A percentile compares a stretch with the other conserved stretches of the same genome.
Conservation (phyloP, 2,888 invertebrate genomes). For the Leptopilina drosophilae region DNA sequence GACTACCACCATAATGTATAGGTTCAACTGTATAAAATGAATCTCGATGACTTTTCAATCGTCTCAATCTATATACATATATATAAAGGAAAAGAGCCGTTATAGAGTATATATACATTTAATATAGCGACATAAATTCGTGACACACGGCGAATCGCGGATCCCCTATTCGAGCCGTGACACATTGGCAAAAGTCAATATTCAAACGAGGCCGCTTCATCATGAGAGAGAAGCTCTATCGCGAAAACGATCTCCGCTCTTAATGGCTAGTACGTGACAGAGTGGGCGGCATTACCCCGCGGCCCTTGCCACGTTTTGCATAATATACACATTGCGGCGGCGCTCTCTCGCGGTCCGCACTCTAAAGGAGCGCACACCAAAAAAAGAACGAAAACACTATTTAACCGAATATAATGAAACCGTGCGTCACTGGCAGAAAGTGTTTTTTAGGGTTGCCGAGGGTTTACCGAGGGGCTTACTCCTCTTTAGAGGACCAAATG, state of each 20-base stretch:
- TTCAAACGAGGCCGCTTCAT: constrained; percentile 46
- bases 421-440: constrained; percentile 49
- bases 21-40: background rate
- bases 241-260: constrained; percentile 54
- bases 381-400: constrained; percentile 50
- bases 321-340: constrained; percentile 64
- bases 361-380: constrained; percentile 31
- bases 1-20: background rate
- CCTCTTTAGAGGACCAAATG: background rate
- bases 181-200: constrained; percentile 47
- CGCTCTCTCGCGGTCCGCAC: constrained; percentile 41
- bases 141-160: background rate
- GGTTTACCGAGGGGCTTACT: background rate
- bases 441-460: constrained; percentile 13
- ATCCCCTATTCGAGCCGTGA: constrained; percentile 30
- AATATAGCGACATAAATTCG: background rate
- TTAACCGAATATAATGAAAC: constrained; percentile 58
- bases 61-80: background rate
- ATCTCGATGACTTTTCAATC: constrained; percentile 17
- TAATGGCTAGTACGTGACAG: constrained; percentile 58
- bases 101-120: background rate
- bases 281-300: constrained; percentile 56
- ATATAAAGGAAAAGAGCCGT: constrained; percentile 16
- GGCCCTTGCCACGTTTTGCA: constrained; percentile 62
- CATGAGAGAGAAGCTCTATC: constrained; percentile 51